A percentile compares a stretch with the other conserved stretches of the same genome.
These are phyloP conservation scores for Trichechus manatus DNA, from an alignment of 2,113 vertebrate genomes.

Conservation along the genomic window DNA sequence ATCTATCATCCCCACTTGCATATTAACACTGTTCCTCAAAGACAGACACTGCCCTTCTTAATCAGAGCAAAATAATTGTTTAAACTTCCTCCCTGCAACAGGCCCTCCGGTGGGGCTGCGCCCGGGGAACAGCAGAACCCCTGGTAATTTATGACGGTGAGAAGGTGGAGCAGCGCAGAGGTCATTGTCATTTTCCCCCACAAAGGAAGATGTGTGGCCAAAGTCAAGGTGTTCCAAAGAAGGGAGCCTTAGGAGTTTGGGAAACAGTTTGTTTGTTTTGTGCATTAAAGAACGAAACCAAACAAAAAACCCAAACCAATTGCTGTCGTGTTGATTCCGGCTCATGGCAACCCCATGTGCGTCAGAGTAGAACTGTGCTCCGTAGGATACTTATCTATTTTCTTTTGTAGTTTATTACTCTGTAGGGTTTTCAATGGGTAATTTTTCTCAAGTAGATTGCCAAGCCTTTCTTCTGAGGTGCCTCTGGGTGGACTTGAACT, in stretches of 20 bases:
- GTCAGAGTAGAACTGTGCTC: background rate
- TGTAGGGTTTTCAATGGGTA: background rate
- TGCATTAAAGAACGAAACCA: background rate
- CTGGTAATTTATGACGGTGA: background rate
- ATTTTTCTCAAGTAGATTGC: background rate
- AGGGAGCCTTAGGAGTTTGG: background rate
- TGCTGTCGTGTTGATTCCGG: background rate
- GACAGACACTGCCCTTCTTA: slow-evolving; percentile 62
- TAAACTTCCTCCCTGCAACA: background rate
- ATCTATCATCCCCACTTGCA: slow-evolving; percentile 80
- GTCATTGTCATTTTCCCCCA: background rate
- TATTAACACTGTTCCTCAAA: slow-evolving; percentile 56
- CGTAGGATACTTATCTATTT: background rate
- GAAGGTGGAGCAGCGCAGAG: accelerated
- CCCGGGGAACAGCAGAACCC: background rate
- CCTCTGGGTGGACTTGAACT: background rate
- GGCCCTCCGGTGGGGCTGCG: background rate
- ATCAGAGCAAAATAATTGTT: slow-evolving; percentile 67
- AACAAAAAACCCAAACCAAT: background rate
- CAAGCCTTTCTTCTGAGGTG: background rate
- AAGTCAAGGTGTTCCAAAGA: background rate
- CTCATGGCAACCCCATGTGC: background rate
- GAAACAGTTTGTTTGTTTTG: background rate
- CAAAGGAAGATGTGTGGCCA: background rate
- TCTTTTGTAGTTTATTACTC: background rate